These are phyloP conservation scores for Colius striatus DNA, from an alignment of 2,113 vertebrate genomes.

Conservation along the genomic window DNA sequence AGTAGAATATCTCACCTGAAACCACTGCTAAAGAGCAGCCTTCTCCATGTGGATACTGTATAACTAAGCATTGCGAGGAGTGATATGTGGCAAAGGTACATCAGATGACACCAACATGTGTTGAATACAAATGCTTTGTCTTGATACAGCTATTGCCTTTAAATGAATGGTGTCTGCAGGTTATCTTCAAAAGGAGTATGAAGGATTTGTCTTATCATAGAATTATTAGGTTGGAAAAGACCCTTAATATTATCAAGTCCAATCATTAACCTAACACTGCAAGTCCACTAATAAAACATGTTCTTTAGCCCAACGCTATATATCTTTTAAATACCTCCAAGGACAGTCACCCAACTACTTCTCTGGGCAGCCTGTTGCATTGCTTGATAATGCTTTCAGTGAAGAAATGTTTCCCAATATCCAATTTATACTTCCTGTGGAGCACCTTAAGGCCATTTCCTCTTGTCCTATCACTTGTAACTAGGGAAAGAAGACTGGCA, in stretches of 20 bases:
- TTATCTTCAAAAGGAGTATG: background rate
- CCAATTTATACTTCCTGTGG: background rate
- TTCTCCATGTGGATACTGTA: background rate
- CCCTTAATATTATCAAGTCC: background rate
- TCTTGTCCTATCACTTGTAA: background rate
- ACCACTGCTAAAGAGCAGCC: background rate
- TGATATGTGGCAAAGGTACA: background rate
- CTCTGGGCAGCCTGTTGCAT: too few species aligned
- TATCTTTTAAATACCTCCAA: fast-evolving
- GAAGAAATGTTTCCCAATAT: background rate
- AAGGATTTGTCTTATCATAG: background rate
- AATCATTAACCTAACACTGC: fast-evolving
- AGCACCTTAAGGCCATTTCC: background rate
- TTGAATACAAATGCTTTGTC: background rate
- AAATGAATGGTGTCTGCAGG: background rate
- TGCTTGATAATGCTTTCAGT: too few species aligned
- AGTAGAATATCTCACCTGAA: background rate
- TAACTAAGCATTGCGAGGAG: background rate
- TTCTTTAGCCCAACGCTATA: background rate
- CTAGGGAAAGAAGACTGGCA: background rate
- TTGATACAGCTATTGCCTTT: background rate
- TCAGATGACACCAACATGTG: background rate
- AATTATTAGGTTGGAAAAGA: background rate
- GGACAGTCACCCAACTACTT: too few species aligned
- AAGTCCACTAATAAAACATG: background rate